Evolutionary conservation across 2,888 invertebrate species (phyloP).

Genomic region (Mesorhabditis belari): DNA sequence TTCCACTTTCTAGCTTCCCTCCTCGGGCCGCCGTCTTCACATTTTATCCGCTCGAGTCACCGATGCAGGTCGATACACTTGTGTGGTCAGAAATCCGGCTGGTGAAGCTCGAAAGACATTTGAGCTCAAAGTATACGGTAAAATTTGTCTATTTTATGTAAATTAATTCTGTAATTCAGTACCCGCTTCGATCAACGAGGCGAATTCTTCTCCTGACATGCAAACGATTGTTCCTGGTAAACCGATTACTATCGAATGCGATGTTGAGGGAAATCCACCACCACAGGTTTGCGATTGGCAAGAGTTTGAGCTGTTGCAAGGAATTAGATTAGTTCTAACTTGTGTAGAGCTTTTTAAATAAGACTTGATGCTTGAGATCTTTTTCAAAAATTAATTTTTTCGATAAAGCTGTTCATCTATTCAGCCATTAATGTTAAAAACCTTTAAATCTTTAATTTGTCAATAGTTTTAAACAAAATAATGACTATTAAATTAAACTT

Average conservation of each 20-base stretch:
- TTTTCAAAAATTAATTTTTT: not conserved
- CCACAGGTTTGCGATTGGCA: conserved; percentile 32
- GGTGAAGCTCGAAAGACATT: conserved; percentile 45
- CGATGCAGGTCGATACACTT: conserved; percentile 35
- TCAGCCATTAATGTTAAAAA: conserved; percentile 10
- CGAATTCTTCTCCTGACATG: conserved; percentile 30
- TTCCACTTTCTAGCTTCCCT: conserved; percentile 22
- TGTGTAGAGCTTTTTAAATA: no score
- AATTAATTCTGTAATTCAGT: conserved; percentile 16
- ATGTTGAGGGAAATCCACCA: conserved; percentile 54
- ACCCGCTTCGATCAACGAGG: conserved; percentile 42
- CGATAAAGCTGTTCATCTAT: conserved; percentile 2
- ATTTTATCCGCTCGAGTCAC: conserved; percentile 29
- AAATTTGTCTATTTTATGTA: conserved; percentile 1
- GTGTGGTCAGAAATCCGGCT: conserved; percentile 41
- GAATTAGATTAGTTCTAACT: no score
- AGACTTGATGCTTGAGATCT: no score
- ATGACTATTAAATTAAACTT: no score
- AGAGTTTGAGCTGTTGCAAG: no score
- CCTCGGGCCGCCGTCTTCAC: conserved; percentile 35
- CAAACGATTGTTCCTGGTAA: conserved; percentile 27
- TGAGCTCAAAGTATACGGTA: conserved; percentile 39
- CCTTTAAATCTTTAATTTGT: not conserved
- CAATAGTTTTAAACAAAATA: no score
- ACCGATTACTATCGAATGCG: conserved; percentile 55